Conservation (phyloP, 1,140 invertebrate species). For the Meloidogyne floridensis region DNA sequence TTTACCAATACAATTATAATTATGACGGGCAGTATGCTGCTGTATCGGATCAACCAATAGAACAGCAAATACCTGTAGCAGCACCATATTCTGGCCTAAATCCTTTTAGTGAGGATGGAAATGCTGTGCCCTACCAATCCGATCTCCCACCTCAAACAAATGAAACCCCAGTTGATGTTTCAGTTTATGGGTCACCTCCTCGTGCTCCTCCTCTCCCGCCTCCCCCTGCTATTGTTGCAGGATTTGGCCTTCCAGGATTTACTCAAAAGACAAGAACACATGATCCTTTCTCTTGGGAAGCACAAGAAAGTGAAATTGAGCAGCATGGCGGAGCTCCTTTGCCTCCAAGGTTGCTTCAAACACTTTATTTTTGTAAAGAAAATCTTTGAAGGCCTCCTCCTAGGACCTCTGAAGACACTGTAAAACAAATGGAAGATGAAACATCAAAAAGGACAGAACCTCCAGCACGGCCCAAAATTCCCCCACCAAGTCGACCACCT, state of each 20-base stretch:
- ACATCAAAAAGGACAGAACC: background rate
- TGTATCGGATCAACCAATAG: background rate
- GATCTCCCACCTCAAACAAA: background rate
- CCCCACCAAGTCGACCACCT: constrained; percentile 48
- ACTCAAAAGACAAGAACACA: constrained; percentile 39
- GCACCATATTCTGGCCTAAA: background rate
- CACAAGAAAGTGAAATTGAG: constrained; percentile 46
- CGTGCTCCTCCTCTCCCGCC: constrained; percentile 1
- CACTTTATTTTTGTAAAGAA: background rate
- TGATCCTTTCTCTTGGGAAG: constrained; percentile 59
- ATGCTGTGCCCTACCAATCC: background rate
- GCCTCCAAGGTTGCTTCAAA: background rate
- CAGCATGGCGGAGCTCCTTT: constrained; percentile 9
- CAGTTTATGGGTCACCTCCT: constrained; percentile 2
- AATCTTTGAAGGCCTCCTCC: constrained; percentile 14
- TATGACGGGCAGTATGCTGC: background rate
- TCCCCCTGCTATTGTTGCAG: background rate
- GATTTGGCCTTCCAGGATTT: constrained; percentile 38
- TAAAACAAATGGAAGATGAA: background rate
- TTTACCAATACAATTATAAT: background rate
- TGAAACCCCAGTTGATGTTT: constrained; percentile 7
- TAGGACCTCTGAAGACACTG: constrained; percentile 11
- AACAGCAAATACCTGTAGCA: background rate
- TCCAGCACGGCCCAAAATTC: constrained; percentile 19
- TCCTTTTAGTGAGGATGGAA: constrained; percentile 3